phyloP scores from a whole-genome alignment of 1,140 invertebrate genomes.

The Campoletis sonorensis region DNA sequence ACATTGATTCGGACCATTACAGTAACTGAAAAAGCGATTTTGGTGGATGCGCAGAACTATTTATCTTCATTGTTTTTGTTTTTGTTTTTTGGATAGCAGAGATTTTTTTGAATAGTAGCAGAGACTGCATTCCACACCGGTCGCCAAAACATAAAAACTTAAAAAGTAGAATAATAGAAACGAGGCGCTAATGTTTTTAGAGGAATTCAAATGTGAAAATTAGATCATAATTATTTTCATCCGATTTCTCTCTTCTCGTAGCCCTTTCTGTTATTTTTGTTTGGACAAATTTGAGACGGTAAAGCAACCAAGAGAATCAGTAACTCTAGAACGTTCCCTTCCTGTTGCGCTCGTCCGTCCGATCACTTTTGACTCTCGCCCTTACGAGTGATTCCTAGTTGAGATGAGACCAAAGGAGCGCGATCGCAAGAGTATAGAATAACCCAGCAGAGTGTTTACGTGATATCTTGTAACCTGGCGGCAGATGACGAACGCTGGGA shows the following conservation, averaged over 20 bases:
- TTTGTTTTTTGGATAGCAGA: too few relatives aligned
- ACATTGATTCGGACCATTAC: neutral
- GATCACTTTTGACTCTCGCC: constrained; percentile 31
- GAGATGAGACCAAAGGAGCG: neutral
- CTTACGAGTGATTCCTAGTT: constrained; percentile 50
- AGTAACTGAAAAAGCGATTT: neutral
- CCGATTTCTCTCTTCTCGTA: neutral
- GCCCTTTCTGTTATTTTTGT: neutral
- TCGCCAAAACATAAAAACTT: too few relatives aligned
- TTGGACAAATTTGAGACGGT: constrained; percentile 28
- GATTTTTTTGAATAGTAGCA: too few relatives aligned
- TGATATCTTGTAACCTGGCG: constrained; percentile 59
- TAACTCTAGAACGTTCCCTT: constrained; percentile 53
- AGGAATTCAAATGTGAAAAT: too few relatives aligned
- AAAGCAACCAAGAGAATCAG: constrained; percentile 59
- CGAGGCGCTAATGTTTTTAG: too few relatives aligned
- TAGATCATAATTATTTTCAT: neutral
- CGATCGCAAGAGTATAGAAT: constrained; percentile 57
- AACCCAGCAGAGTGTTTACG: constrained; percentile 54
- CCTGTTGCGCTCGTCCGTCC: neutral
- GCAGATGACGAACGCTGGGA: constrained; percentile 65
- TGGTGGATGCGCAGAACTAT: neutral
- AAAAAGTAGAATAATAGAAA: too few relatives aligned
- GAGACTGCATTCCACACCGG: too few relatives aligned
- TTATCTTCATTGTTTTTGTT: neutral